Evolutionary conservation across 2,113 vertebrate genomes (phyloP), one percentile per base, ranked within the genome.

Genomic region (Pleuronectes platessa): DNA sequence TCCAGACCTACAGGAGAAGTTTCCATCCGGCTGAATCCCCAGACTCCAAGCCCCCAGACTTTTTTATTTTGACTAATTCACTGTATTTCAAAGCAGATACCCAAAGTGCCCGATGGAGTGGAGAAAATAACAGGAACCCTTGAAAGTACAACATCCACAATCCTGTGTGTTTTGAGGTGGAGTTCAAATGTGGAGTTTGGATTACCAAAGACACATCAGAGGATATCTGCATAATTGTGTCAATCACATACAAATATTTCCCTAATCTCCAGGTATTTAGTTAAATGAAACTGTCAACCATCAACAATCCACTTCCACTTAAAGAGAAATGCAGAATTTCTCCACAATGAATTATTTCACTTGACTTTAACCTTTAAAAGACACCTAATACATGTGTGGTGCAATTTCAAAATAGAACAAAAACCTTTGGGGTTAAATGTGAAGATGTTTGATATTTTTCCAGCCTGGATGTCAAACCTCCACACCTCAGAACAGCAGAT

Each of bases 1-100:
- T 64, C 80, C 84, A 90, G 84, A 90, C 82, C 82, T 79, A 81
- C 82, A 71, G 53, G 72, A 63, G 24, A 77, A 78, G 0, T 69
- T 83, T 78, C 79, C 78, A 76, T 65, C 71, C 15, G 35, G 0
- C 61, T 64, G 62, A 64, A 26, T 47, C 55, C 66, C 8, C 56
- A 2, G 40, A 77, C 40, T 42, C 40, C 40, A 69, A 21, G 18
- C 21, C 20, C 51, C 47, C 47, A 18, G 12, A 42, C 12, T 13
- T 42, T 13, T 42, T 42, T 3, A 11, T 3, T 42, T 42, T 12
- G 40, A 42, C 40, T 42, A 11, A 13, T 42, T 42, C 40, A 42
- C 40, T 42, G 12, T 37, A 37, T 11, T 42, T 42, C 40, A 42
- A 42, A 42, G 10, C 40, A 42, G 40, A 42, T 11, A 11, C 35